These are phyloP conservation scores for Muscina levida DNA, from an alignment of 2,888 invertebrate genomes.

Conservation along the genomic window DNA sequence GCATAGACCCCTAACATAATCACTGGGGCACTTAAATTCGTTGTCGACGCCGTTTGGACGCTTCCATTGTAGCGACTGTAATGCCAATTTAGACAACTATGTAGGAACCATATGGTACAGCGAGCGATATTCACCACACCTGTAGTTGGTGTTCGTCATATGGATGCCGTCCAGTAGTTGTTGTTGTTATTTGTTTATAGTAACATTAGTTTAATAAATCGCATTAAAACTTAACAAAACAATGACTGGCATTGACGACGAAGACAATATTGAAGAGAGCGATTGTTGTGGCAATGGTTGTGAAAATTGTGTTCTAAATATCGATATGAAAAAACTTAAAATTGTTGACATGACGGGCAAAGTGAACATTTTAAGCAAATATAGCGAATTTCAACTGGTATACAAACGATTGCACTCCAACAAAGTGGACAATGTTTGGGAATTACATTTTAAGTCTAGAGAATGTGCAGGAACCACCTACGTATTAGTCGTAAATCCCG, in stretches of 20 bases:
- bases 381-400: slow-evolving; percentile 68
- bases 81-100: too few species aligned
- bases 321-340: slow-evolving; percentile 64
- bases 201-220: neutral
- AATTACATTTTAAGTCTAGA: slow-evolving; percentile 71
- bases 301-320: slow-evolving; percentile 76
- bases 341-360: slow-evolving; percentile 64
- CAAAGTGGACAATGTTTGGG: slow-evolving; percentile 68
- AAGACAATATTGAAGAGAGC: slow-evolving; percentile 64
- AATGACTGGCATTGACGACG: slow-evolving; percentile 36
- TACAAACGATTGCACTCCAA: slow-evolving; percentile 55
- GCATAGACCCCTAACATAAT: too few species aligned
- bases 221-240: neutral
- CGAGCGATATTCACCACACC: slow-evolving; percentile 14
- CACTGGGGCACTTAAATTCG: too few species aligned
- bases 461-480: slow-evolving; percentile 22
- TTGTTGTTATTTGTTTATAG: neutral
- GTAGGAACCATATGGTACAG: slow-evolving; percentile 17
- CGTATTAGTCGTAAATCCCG: slow-evolving; percentile 74
- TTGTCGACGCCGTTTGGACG: too few species aligned
- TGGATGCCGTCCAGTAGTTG: neutral
- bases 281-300: slow-evolving; percentile 79
- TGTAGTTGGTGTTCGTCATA: neutral
- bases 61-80: too few species aligned
- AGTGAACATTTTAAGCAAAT: slow-evolving; percentile 70